These are phyloP conservation scores for Dasyprocta punctata DNA, from an alignment of 2,113 vertebrate genomes.

Conservation along the genomic window DNA sequence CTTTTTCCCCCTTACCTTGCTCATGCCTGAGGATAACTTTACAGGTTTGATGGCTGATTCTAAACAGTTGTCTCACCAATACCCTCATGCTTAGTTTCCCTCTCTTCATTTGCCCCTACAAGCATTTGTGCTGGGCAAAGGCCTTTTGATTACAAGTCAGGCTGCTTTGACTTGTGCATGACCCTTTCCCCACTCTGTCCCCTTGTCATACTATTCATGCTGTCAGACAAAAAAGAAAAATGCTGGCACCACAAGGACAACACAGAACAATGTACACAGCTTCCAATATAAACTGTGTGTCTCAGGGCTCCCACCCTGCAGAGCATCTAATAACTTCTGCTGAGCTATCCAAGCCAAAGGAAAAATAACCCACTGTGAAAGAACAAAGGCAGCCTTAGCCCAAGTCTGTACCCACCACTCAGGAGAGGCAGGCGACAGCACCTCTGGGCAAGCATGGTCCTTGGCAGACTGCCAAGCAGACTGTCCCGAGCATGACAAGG, in stretches of 20 bases:
- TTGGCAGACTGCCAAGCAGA: constrained; percentile 29
- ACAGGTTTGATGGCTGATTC: neutral
- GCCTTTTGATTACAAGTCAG: neutral
- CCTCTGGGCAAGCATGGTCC: neutral
- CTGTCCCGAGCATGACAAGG: constrained; percentile 28
- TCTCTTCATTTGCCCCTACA: neutral
- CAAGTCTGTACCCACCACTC: neutral
- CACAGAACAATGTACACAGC: constrained; percentile 16
- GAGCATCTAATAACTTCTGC: constrained; percentile 45
- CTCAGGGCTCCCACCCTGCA: constrained; percentile 35
- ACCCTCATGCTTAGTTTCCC: neutral
- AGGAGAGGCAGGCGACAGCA: constrained; percentile 30
- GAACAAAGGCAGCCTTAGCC: constrained; percentile 49
- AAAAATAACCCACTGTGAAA: constrained; percentile 53
- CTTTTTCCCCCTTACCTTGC: neutral
- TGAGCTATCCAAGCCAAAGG: constrained; percentile 57
- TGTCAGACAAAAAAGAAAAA: constrained; percentile 41
- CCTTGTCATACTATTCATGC: neutral
- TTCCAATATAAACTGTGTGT: constrained; percentile 52
- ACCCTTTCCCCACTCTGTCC: neutral
- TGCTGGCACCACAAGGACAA: neutral
- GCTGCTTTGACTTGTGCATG: neutral
- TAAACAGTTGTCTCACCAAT: neutral
- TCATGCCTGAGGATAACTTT: neutral
- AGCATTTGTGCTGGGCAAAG: neutral